Conservation (phyloP, 2,797 vertebrate genomes). For the Arnoldichthys spilopterus region DNA sequence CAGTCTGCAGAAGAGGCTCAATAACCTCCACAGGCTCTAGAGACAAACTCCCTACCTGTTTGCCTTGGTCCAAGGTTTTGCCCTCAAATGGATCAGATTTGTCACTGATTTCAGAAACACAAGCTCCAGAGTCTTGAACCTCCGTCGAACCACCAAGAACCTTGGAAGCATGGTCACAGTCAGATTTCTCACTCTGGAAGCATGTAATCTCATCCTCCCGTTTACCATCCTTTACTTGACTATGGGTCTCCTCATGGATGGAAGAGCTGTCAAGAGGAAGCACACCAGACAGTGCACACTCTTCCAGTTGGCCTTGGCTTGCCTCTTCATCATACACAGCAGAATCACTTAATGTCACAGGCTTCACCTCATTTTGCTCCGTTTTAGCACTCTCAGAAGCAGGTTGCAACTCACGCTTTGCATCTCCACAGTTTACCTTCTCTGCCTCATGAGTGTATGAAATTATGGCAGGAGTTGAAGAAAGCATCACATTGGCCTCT, state of each 20-base stretch:
- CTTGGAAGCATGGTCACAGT: background rate
- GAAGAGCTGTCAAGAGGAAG: constrained; percentile 65
- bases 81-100: background rate
- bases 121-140: constrained; percentile 25
- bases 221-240: constrained; percentile 14
- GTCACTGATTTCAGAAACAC: constrained; percentile 31
- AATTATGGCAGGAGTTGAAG: constrained; percentile 51
- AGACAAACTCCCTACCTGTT: constrained; percentile 19
- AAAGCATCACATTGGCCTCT: constrained; percentile 37
- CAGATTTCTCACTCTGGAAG: constrained; percentile 22
- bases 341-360: constrained; percentile 28
- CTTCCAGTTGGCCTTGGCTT: constrained; percentile 45
- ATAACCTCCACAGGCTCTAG: constrained; percentile 20
- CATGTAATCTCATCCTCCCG: background rate
- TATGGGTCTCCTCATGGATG: constrained; percentile 52
- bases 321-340: constrained; percentile 41
- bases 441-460: constrained; percentile 35
- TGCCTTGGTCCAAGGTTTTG: background rate
- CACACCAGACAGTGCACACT: constrained; percentile 50
- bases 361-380: constrained; percentile 9
- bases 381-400: background rate
- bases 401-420: constrained; percentile 25
- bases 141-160: constrained; percentile 13
- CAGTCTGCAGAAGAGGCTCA: constrained; percentile 37
- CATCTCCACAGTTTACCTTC: constrained; percentile 28